A percentile compares a stretch with the other conserved stretches of the same genome.
These are phyloP conservation scores for Boulengerochromis microlepis DNA, from an alignment of 2,113 vertebrate species.

Conservation along the genomic window DNA sequence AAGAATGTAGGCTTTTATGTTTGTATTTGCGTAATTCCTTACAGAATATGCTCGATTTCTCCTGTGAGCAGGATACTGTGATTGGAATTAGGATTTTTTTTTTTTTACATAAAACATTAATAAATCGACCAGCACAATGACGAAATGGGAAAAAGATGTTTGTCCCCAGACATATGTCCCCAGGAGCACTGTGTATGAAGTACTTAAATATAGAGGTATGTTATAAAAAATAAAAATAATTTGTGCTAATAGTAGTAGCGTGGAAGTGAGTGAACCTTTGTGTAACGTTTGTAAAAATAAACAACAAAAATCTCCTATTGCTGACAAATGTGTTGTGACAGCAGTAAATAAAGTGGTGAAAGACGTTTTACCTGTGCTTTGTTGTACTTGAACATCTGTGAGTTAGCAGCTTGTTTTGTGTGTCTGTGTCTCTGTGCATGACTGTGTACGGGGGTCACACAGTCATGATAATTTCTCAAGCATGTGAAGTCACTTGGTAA, in stretches of 20 bases:
- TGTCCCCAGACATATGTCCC: neutral
- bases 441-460: neutral
- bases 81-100: neutral
- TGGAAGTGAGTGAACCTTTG: neutral
- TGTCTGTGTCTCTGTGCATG: neutral
- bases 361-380: neutral
- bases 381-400: neutral
- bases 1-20: neutral
- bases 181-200: neutral
- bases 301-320: neutral
- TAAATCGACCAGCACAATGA: neutral
- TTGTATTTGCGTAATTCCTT: neutral
- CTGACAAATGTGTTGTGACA: neutral
- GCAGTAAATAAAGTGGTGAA: neutral
- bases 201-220: neutral
- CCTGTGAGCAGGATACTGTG: neutral
- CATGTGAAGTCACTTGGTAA: constrained; percentile 16
- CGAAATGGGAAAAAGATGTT: neutral
- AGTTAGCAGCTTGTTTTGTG: neutral
- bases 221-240: neutral
- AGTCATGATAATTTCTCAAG: neutral
- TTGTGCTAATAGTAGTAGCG: neutral
- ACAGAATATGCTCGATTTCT: neutral
- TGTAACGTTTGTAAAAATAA: neutral
- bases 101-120: neutral